Evolutionary conservation across 2,797 vertebrate genomes (phyloP).

Genomic region (Pseudomugil tenellus): DNA sequence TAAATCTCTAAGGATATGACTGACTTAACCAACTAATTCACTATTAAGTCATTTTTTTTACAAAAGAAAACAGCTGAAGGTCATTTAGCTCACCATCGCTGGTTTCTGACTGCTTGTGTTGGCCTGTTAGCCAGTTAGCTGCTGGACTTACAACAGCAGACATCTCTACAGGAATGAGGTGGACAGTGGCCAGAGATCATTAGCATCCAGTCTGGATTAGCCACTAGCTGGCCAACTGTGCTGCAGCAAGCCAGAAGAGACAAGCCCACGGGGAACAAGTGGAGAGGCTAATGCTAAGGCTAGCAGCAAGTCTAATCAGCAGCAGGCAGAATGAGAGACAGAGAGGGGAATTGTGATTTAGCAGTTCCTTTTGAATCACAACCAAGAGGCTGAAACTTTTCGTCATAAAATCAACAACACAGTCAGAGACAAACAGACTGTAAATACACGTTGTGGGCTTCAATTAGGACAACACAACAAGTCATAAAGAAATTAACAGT

Average conservation of each 20-base stretch:
- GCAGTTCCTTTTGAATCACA: constrained; percentile 42
- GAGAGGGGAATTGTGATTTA: constrained; percentile 15
- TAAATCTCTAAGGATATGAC: background rate
- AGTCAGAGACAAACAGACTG: background rate
- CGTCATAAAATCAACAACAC: constrained; percentile 34
- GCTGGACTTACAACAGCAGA: constrained; percentile 60
- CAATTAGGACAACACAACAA: background rate
- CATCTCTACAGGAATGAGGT: constrained; percentile 64
- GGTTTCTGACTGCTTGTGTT: constrained; percentile 16
- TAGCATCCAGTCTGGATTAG: constrained; percentile 76
- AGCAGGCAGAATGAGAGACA: constrained; percentile 34
- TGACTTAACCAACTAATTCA: too few relatives aligned
- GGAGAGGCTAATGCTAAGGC: constrained; percentile 67
- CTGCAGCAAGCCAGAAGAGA: constrained; percentile 65
- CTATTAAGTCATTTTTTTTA: constrained; percentile 23
- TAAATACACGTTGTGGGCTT: background rate
- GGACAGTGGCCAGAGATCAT: constrained; percentile 69
- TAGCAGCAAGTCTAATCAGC: constrained; percentile 66
- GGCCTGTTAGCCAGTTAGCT: constrained; percentile 55
- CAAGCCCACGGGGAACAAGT: constrained; percentile 57
- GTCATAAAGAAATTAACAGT: background rate
- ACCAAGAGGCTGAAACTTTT: constrained; percentile 31
- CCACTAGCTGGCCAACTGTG: constrained; percentile 60
- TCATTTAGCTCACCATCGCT: constrained; percentile 25
- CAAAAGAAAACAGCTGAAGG: constrained; percentile 28